These are phyloP conservation scores for Littorina saxatilis DNA, from an alignment of 1,140 invertebrate genomes.

Conservation along the genomic window DNA sequence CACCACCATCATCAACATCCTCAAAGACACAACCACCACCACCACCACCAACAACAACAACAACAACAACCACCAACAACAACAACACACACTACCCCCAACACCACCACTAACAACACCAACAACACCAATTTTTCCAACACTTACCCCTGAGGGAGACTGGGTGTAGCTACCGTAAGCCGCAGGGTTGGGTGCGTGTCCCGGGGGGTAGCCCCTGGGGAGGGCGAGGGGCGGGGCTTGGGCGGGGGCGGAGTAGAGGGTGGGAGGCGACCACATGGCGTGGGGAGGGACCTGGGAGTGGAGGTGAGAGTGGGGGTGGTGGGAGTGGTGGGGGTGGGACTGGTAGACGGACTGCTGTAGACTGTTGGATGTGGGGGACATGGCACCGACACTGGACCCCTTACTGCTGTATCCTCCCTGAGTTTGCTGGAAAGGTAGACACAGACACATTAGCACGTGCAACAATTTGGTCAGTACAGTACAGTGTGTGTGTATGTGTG, in stretches of 20 bases:
- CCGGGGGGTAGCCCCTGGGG: neutral
- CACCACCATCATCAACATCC: too few relatives aligned
- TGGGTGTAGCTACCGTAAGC: constrained; percentile 36
- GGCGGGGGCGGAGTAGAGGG: neutral
- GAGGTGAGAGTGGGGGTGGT: neutral
- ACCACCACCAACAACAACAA: too few relatives aligned
- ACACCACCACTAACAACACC: too few relatives aligned
- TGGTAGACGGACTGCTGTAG: constrained; percentile 29
- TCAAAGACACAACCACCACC: too few relatives aligned
- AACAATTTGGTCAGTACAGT: neutral
- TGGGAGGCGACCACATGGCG: constrained; percentile 28
- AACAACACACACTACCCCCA: too few relatives aligned
- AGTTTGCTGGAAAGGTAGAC: neutral
- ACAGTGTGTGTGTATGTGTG: neutral
- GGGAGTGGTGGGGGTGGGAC: neutral
- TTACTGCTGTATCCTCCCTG: constrained; percentile 9
- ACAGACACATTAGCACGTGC: neutral
- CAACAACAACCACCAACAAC: too few relatives aligned
- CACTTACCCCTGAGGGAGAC: constrained; percentile 34
- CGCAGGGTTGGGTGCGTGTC: constrained; percentile 6
- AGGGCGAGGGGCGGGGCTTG: neutral
- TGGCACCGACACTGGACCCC: constrained; percentile 3
- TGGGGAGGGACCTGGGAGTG: neutral
- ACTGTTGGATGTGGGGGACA: constrained; percentile 27
- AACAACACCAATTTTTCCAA: too few relatives aligned